phyloP scores from a whole-genome alignment of 1,140 invertebrate species.

The Anastatus disparis region DNA sequence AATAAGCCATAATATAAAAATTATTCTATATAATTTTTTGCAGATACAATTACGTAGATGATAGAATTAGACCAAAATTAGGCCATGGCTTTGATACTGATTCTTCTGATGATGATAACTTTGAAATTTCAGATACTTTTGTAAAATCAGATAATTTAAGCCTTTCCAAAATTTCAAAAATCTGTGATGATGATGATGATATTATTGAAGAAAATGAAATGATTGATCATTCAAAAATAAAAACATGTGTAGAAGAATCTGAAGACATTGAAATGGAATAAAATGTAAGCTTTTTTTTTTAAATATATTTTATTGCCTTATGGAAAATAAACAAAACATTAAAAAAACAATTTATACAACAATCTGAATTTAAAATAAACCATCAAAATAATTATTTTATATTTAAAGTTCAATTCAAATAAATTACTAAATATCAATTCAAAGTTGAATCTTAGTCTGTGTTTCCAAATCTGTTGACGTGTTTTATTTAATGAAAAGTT shows the following conservation, averaged over 20 bases:
- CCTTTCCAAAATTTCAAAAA: not conserved
- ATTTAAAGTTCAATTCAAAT: constrained; percentile 42
- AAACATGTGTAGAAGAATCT: not conserved
- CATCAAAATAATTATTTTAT: not conserved
- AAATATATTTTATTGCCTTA: not conserved
- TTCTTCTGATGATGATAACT: constrained; percentile 43
- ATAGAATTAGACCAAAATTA: constrained; percentile 43
- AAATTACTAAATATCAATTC: constrained; percentile 44
- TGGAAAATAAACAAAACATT: constrained; percentile 8
- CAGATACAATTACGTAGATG: constrained; percentile 3
- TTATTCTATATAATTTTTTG: too few relatives aligned
- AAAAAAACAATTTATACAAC: not conserved
- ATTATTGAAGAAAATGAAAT: not conserved
- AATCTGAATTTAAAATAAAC: not conserved
- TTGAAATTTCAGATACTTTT: not conserved
- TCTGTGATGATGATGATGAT: constrained; percentile 21
- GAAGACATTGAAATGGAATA: not conserved
- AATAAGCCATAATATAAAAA: too few relatives aligned
- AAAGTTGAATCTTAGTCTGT: constrained; percentile 9
- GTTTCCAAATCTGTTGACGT: not conserved
- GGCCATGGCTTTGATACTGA: constrained; percentile 52
- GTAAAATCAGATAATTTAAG: not conserved
- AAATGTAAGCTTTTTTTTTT: constrained; percentile 13
- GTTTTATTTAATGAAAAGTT: constrained; percentile 9
- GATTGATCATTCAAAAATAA: not conserved